Evolutionary conservation across 2,888 invertebrate genomes (phyloP).

Genomic region (Camponotus fellah): DNA sequence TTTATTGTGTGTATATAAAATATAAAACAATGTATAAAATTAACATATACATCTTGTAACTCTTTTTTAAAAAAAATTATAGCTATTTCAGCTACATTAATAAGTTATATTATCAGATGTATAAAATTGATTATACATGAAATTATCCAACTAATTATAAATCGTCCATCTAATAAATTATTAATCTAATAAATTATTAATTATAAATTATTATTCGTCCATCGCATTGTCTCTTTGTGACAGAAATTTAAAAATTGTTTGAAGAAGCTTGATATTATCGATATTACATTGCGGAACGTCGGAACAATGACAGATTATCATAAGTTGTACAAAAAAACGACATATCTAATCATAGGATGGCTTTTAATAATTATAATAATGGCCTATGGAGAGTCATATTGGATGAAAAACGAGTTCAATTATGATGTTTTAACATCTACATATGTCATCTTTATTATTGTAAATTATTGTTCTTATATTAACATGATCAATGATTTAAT

Average conservation of each 20-base stretch:
- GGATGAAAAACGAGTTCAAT: not conserved
- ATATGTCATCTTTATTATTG: not conserved
- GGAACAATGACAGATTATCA: slow-evolving; percentile 5
- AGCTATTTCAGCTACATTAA: too few species aligned
- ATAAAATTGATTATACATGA: too few species aligned
- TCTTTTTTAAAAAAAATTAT: too few species aligned
- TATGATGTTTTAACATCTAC: too few species aligned
- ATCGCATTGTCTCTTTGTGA: not conserved
- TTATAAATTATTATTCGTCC: not conserved
- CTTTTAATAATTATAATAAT: not conserved
- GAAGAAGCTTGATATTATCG: not conserved
- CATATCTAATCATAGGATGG: not conserved
- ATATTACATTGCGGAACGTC: not conserved
- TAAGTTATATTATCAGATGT: too few species aligned
- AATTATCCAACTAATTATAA: too few species aligned
- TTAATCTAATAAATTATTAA: too few species aligned
- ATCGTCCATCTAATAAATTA: too few species aligned
- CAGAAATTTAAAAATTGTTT: slow-evolving; percentile 27
- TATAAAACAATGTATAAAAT: too few species aligned
- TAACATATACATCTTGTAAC: too few species aligned
- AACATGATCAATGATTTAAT: slow-evolving; percentile 1
- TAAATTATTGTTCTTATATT: not conserved
- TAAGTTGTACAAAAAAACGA: not conserved
- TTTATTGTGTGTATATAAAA: too few species aligned
- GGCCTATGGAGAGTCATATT: not conserved